Evolutionary conservation across 2,113 vertebrate genomes (phyloP).

Genomic region (Arothron firmamentum): DNA sequence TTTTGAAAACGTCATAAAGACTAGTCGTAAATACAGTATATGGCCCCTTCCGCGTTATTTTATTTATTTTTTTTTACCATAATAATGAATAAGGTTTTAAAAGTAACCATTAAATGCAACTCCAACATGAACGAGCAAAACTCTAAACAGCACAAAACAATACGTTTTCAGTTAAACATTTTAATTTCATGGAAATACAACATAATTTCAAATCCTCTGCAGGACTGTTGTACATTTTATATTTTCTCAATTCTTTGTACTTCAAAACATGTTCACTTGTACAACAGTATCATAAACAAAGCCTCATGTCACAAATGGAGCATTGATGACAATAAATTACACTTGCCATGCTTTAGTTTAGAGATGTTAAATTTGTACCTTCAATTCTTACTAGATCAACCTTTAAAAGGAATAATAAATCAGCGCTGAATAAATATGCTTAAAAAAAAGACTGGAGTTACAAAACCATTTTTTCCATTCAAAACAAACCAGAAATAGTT

Average conservation of each 20-base stretch:
- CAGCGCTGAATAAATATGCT: slow-evolving; percentile 72
- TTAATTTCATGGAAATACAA: slow-evolving; percentile 85
- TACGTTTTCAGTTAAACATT: slow-evolving; percentile 67
- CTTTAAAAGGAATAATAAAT: slow-evolving; percentile 64
- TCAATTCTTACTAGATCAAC: slow-evolving; percentile 62
- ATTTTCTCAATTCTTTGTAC: slow-evolving; percentile 66
- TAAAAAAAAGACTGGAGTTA: slow-evolving; percentile 61
- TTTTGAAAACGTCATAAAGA: not conserved
- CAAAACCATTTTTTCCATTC: slow-evolving; percentile 61
- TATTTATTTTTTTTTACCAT: too few relatives aligned
- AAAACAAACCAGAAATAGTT: slow-evolving; percentile 62
- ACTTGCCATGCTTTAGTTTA: slow-evolving; percentile 77
- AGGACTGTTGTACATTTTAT: slow-evolving; percentile 77
- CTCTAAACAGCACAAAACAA: not conserved
- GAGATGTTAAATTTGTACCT: slow-evolving; percentile 67
- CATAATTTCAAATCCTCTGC: slow-evolving; percentile 72
- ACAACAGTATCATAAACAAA: slow-evolving; percentile 82
- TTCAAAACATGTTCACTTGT: slow-evolving; percentile 80
- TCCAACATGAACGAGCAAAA: not conserved
- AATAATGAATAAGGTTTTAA: too few relatives aligned
- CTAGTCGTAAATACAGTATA: not conserved
- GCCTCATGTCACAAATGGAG: slow-evolving; percentile 80
- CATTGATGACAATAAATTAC: slow-evolving; percentile 81
- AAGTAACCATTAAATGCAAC: not conserved
- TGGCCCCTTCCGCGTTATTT: too few relatives aligned